Percentiles rank a stretch among this genome's conserved stretches.
Evolutionary conservation across 2,888 invertebrate species (phyloP).

Genomic region (Seira musarum): DNA sequence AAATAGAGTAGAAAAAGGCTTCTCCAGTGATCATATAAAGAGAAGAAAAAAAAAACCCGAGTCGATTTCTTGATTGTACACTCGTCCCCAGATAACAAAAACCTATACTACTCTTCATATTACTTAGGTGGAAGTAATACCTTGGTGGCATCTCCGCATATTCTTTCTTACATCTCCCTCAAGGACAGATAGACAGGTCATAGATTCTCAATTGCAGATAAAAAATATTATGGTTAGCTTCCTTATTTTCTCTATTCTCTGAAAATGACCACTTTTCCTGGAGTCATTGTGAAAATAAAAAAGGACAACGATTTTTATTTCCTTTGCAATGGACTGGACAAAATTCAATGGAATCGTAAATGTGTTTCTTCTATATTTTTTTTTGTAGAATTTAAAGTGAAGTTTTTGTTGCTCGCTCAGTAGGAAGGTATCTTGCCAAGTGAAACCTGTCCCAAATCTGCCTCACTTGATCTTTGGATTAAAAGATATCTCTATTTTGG

Average conservation of each 20-base stretch:
- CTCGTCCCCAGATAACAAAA: neutral
- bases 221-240: constrained; percentile 13
- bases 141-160: constrained; percentile 7
- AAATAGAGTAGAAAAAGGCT: neutral
- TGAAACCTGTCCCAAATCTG: constrained; percentile 46
- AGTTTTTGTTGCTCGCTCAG: neutral
- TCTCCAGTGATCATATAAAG: neutral
- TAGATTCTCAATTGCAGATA: constrained; percentile 11
- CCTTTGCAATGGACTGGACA: constrained; percentile 9
- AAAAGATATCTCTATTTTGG: constrained; percentile 9
- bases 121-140: neutral
- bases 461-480: constrained; percentile 7
- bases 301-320: constrained; percentile 13
- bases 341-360: constrained; percentile 18
- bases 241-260: constrained; percentile 5
- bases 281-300: constrained; percentile 3
- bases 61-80: neutral
- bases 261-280: constrained; percentile 9
- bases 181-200: neutral
- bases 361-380: neutral
- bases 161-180: neutral
- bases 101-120: neutral
- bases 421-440: constrained; percentile 39
- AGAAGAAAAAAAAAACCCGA: neutral
- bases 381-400: constrained; percentile 12